Evolutionary conservation across 1,140 invertebrate species (phyloP).

Genomic region (Trypoxylus dichotomus): DNA sequence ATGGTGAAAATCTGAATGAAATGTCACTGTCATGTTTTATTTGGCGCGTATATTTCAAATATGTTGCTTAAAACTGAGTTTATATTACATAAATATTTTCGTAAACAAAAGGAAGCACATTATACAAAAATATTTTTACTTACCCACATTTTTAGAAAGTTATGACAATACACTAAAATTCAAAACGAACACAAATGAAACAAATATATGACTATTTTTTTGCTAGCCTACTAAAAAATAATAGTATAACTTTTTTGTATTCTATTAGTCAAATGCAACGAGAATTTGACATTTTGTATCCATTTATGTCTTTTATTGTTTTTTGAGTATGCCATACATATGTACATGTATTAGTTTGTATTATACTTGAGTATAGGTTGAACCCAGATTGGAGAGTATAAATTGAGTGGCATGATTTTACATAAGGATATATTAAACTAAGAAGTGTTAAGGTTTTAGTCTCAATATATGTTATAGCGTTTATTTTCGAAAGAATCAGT

Average conservation of each 20-base stretch:
- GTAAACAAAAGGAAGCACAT: neutral
- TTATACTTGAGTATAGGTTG: no score
- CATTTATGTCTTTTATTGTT: neutral
- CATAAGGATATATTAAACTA: no score
- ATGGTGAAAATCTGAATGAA: neutral
- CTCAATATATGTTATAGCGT: no score
- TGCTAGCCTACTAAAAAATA: slow-evolving; percentile 5
- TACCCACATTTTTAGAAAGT: slow-evolving; percentile 32
- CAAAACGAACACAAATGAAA: slow-evolving; percentile 33
- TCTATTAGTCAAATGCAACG: neutral
- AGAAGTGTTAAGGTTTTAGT: no score
- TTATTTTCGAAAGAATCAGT: no score
- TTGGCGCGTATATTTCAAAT: neutral
- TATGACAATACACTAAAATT: slow-evolving; percentile 33
- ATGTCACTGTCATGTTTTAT: slow-evolving; percentile 4
- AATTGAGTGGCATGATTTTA: no score
- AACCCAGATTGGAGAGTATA: no score
- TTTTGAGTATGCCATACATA: no score
- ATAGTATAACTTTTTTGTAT: neutral
- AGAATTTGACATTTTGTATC: neutral
- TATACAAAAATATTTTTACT: slow-evolving; percentile 14
- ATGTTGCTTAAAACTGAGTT: neutral
- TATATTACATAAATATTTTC: neutral
- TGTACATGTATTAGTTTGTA: no score
- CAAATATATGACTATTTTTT: slow-evolving; percentile 30